Base-by-base conservation (phyloP, 2,888 invertebrate species). In the Cephonodes hylas region DNA sequence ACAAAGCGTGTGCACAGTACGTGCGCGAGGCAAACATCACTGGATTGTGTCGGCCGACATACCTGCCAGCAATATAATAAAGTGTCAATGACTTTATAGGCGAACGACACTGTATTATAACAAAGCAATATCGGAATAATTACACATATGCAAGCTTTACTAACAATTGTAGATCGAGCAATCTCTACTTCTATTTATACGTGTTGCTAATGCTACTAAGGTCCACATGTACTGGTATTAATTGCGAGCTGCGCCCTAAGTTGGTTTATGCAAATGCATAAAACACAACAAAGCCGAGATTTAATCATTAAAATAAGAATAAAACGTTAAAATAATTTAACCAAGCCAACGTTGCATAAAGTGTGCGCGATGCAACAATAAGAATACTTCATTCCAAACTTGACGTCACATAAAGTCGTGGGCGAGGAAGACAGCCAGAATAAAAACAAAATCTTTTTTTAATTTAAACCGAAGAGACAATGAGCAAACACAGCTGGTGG, bases 321-420 rank as follows among this genome's bases (percentile, higher is more conserved):
- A 83, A 76, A 78, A 25, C 53, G 18, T 31, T 10, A 72, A 75
- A 79, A 84, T 88, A 89, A 89, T 87, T 84, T 89, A 89, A 88
- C 84, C 89, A 89, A 53, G 85, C 76, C 87, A 84, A 81, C 79
- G 81, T 86, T 85, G 85, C 85, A 85, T 84, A 85, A 88, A 87
- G 78, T 77, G 74, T 76, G 77, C 78, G 76, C 76, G 74, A 70
- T 74, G 75, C 77, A 79, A 86, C 86, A 88, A 88, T 86, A 86
- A 88, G 84, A 88, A 90, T 89, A 88, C 88, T 83, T 88, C 86
- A 86, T 88, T 89, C 89, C 85, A 77, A 88, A 87, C 84, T 88
- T 87, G 86, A 90, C 85, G 88, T 91, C 91, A 90, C 90, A 91
- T 91, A 91, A 91, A 91, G 84, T 87, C 81, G 88, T 88, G 88